Evolutionary conservation across 1,140 invertebrate genomes (phyloP), one percentile per base, ranked within the genome.

Genomic region (Bombus vancouverensis): DNA sequence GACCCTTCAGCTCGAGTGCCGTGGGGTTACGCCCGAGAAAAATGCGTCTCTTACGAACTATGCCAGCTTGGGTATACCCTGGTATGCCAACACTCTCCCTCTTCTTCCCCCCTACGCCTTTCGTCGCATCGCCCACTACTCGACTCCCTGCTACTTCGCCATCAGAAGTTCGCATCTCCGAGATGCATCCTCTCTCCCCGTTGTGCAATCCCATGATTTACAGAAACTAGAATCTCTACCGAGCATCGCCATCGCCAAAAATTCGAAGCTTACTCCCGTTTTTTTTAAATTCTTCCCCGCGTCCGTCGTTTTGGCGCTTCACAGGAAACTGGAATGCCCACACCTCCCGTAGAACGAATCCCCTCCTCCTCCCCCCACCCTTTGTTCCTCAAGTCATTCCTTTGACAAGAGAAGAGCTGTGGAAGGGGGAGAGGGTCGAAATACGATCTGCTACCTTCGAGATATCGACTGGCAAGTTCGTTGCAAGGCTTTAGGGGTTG

Each of bases 401-500:
- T 80, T 79, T 74, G 80, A 66, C 65, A 57, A 87, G 81, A 71
- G 62, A 65, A 72, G 13, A 53, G 18, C 47, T 6, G 66, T 1
- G 66, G 18, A 18, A 10, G 66, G 32, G 18, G 8, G 25, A 22
- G 32, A 9, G 66, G 18, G 18, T 82, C 85, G 89, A 89, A 91
- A 91, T 91, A 91, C 89, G 90, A 91, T 91, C 91, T 88, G 92
- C 88, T 91, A 90, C 82, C 87, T 86, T 84, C 86, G 87, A 89
- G 87, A 89, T 92, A 93, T 90, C 90, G 92, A 88, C 90, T 92
- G 90, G 86, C 68, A 73, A 73, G 92, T 91, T 92, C 74, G 87
- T 92, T 92, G 90, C 87, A 89, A 88, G 89, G 91, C 92, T 92
- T 92, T 91, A 85, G 88, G 83, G 86, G 89, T 89, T 78, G 92